A percentile compares a stretch with the other conserved stretches of the same genome.
phyloP scores from a whole-genome alignment of 2,888 invertebrate species.

The Dendrolimus houi region DNA sequence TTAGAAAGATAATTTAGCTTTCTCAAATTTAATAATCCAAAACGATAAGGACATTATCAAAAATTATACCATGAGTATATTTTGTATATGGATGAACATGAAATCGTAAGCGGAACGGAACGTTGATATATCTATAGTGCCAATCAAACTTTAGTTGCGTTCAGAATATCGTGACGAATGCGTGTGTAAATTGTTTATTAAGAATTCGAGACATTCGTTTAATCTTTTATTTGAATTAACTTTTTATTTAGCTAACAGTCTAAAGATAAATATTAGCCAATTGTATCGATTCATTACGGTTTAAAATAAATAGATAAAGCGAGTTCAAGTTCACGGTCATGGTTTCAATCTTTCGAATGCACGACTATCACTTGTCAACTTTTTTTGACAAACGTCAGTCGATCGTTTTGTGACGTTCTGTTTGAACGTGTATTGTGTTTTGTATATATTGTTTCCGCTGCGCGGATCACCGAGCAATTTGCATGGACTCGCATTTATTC shows the following conservation, averaged over 20 bases:
- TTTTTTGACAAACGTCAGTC: conserved; percentile 48
- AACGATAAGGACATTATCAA: background rate
- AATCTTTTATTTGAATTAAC: background rate
- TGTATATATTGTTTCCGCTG: conserved; percentile 17
- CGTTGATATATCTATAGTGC: conserved; percentile 23
- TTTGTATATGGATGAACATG: conserved; percentile 13
- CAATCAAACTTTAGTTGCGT: conserved; percentile 33
- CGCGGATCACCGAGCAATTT: conserved; percentile 48
- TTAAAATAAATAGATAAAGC: conserved; percentile 9
- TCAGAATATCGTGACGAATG: conserved; percentile 20
- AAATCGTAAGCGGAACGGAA: conserved; percentile 38
- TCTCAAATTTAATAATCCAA: background rate
- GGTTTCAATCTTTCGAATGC: conserved; percentile 35
- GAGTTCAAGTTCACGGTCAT: conserved; percentile 57
- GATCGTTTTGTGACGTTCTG: conserved; percentile 50
- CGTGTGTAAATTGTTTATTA: background rate
- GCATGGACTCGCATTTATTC: conserved; percentile 64
- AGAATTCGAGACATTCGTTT: background rate
- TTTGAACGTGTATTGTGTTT: conserved; percentile 43
- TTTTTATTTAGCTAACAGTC: background rate
- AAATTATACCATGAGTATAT: conserved; percentile 3
- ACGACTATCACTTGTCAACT: conserved; percentile 42
- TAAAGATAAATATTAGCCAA: background rate
- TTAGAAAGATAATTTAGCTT: background rate
- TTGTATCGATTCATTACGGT: background rate